phyloP scores from a whole-genome alignment of 2,113 vertebrate genomes.

The Oreochromis aureus region DNA sequence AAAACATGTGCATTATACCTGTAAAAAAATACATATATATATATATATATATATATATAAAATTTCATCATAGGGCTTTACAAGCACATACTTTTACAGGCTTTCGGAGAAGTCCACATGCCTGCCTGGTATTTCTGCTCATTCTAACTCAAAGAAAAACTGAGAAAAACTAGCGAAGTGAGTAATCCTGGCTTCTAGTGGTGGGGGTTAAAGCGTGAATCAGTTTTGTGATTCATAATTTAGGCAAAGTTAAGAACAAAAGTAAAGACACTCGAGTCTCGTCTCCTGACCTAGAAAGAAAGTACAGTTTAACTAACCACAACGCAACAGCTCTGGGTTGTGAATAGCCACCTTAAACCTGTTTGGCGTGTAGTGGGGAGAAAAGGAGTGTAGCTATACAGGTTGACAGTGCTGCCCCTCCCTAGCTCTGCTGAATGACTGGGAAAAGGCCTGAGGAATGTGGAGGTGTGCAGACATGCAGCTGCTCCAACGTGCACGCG shows the following conservation, averaged over 20 bases:
- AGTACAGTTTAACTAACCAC: background rate
- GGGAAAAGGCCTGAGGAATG: constrained; percentile 65
- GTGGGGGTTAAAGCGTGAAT: background rate
- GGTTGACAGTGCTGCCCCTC: constrained; percentile 53
- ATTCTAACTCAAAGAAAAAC: background rate
- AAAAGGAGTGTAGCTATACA: constrained; percentile 8
- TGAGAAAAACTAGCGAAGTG: background rate
- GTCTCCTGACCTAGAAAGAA: background rate
- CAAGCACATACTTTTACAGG: background rate
- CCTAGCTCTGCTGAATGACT: constrained; percentile 45
- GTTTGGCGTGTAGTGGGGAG: constrained; percentile 18
- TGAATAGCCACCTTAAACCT: constrained; percentile 16
- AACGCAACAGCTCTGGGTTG: background rate
- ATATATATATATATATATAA: no score
- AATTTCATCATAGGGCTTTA: background rate
- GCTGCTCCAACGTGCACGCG: constrained; percentile 1
- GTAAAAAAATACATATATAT: background rate
- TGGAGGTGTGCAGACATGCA: constrained; percentile 78
- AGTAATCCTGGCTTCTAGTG: background rate
- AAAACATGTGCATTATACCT: background rate
- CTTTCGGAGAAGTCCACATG: background rate
- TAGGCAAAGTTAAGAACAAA: background rate
- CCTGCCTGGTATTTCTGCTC: background rate
- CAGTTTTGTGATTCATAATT: background rate
- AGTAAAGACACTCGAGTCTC: background rate